phyloP scores from a whole-genome alignment of 2,888 invertebrate species.

The Drosophila tanythrix region DNA sequence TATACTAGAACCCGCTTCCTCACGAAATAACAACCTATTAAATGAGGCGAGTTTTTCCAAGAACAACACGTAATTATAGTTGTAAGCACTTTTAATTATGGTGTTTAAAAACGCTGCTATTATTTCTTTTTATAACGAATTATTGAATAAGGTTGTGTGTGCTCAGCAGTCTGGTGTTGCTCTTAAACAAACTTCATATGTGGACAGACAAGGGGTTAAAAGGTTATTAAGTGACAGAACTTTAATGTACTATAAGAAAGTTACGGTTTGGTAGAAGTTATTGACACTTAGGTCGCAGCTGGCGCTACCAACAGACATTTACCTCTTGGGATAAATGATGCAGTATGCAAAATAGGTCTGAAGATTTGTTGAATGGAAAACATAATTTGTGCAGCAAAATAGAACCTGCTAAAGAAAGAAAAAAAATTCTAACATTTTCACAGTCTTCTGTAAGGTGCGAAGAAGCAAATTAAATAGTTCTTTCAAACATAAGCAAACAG shows the following conservation, averaged over 20 bases:
- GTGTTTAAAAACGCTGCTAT: slow-evolving; percentile 15
- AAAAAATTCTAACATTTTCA: background rate
- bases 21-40: slow-evolving; percentile 6
- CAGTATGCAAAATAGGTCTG: background rate
- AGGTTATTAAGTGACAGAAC: slow-evolving; percentile 16
- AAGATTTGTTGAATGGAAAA: background rate
- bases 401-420: background rate
- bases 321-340: background rate
- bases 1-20: background rate
- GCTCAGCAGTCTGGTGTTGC: background rate
- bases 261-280: slow-evolving; percentile 47
- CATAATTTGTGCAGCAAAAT: background rate
- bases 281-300: slow-evolving; percentile 29
- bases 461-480: background rate
- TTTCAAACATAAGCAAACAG: background rate
- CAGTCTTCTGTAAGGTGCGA: background rate
- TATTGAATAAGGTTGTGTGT: slow-evolving; percentile 59
- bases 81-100: slow-evolving; percentile 56
- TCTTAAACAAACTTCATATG: background rate
- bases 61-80: slow-evolving; percentile 61
- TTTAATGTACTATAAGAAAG: slow-evolving; percentile 11
- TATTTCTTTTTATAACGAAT: slow-evolving; percentile 22
- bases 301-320: slow-evolving; percentile 8
- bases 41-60: slow-evolving; percentile 42
- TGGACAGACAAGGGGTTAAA: slow-evolving; percentile 14